These are phyloP conservation scores for Drosophila borealis DNA, from an alignment of 2,888 invertebrate genomes.

Conservation along the genomic window DNA sequence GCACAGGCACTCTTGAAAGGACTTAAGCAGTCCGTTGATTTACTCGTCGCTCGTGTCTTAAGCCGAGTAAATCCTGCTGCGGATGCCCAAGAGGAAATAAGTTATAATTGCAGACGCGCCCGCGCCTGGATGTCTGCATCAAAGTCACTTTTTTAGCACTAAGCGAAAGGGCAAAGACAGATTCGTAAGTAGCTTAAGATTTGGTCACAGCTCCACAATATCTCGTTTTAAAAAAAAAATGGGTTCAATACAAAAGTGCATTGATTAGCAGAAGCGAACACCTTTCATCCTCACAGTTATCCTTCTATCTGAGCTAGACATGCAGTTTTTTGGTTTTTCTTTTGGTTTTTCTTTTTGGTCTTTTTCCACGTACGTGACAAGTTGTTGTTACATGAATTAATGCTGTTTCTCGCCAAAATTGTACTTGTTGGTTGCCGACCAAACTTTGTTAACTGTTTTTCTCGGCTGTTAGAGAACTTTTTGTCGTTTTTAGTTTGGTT, in stretches of 20 bases:
- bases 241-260: no score
- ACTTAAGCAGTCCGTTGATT: slow-evolving; percentile 48
- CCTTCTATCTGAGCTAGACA: neutral
- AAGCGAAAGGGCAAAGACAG: neutral
- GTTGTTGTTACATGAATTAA: slow-evolving; percentile 50
- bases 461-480: slow-evolving; percentile 18
- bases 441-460: slow-evolving; percentile 27
- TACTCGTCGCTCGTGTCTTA: slow-evolving; percentile 46
- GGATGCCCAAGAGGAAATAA: slow-evolving; percentile 57
- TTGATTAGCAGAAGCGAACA: no score
- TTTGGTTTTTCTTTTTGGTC: neutral
- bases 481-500: slow-evolving; percentile 8
- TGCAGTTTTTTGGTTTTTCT: neutral
- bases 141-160: slow-evolving; percentile 19
- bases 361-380: neutral
- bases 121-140: slow-evolving; percentile 44
- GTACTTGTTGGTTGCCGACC: slow-evolving; percentile 4
- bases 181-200: slow-evolving; percentile 2
- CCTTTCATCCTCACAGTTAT: neutral
- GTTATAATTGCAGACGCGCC: slow-evolving; percentile 62
- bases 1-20: neutral
- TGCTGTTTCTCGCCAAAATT: slow-evolving; percentile 32
- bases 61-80: slow-evolving; percentile 53
- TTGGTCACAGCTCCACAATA: no score
- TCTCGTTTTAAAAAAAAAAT: no score